Evolutionary conservation across 2,888 invertebrate genomes (phyloP).

Genomic region (Carabus problematicus): DNA sequence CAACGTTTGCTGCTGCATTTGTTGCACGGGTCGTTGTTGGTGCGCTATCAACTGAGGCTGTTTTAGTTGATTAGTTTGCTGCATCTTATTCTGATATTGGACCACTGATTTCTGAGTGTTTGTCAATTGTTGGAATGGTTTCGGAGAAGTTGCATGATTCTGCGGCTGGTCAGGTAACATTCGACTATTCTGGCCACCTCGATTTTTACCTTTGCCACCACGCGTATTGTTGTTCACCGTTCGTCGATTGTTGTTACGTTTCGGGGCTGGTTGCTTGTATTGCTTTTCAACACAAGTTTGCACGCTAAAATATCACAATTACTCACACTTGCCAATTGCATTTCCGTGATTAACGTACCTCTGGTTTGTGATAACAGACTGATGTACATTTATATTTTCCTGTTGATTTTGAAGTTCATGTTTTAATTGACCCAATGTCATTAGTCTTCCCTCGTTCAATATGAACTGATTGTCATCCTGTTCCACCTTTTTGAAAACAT

Average conservation of each 20-base stretch:
- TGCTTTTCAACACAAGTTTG: constrained; percentile 7
- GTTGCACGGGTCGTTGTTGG: constrained; percentile 38
- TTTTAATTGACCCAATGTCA: constrained; percentile 41
- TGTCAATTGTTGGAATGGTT: constrained; percentile 1
- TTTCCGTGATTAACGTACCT: constrained; percentile 2
- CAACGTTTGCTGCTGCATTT: constrained; percentile 35
- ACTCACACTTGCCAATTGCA: not conserved
- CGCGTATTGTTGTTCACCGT: constrained; percentile 5
- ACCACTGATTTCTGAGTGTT: not conserved
- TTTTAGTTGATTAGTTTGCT: constrained; percentile 4
- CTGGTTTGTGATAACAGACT: constrained; percentile 13
- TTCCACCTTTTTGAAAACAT: not conserved
- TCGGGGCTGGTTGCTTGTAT: constrained; percentile 20
- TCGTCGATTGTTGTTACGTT: constrained; percentile 6
- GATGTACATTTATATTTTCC: constrained; percentile 21
- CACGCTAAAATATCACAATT: constrained; percentile 10
- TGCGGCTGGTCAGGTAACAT: not conserved
- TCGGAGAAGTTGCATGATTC: not conserved
- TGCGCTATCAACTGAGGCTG: constrained; percentile 43
- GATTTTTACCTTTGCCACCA: not conserved
- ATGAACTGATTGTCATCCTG: constrained; percentile 35
- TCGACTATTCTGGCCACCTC: constrained; percentile 12
- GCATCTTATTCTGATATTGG: constrained; percentile 19
- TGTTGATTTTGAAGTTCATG: constrained; percentile 22
- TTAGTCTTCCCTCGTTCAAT: constrained; percentile 35